These are phyloP conservation scores for Fukomys damarensis DNA, from an alignment of 2,113 vertebrate genomes.

Conservation along the genomic window DNA sequence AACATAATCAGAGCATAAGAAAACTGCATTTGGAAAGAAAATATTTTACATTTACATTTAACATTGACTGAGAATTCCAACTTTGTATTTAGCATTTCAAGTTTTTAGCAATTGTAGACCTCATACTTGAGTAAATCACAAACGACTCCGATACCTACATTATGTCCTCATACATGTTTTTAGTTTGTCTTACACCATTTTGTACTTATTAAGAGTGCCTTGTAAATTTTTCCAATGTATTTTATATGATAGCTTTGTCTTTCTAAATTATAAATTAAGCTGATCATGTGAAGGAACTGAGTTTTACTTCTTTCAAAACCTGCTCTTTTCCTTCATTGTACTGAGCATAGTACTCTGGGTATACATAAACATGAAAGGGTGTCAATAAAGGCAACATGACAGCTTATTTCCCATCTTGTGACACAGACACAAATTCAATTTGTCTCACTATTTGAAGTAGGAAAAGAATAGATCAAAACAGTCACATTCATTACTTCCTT, in stretches of 20 bases:
- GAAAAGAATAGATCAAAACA: slow-evolving; percentile 13
- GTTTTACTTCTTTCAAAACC: slow-evolving; percentile 40
- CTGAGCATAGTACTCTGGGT: neutral
- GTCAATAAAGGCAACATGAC: neutral
- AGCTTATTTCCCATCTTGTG: neutral
- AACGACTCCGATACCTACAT: neutral
- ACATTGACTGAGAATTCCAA: neutral
- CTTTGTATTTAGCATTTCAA: neutral
- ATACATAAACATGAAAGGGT: neutral
- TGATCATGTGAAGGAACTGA: neutral
- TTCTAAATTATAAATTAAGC: slow-evolving; percentile 51
- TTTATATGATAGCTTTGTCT: neutral
- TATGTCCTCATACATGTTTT: neutral
- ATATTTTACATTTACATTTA: slow-evolving; percentile 36
- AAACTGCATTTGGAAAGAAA: slow-evolving; percentile 39
- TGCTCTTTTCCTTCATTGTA: neutral
- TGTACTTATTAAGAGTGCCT: neutral
- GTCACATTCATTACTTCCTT: neutral
- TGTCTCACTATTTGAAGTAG: neutral
- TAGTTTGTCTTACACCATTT: slow-evolving; percentile 7
- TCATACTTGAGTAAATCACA: neutral
- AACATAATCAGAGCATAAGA: slow-evolving; percentile 3
- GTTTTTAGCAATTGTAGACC: neutral
- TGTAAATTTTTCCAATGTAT: slow-evolving; percentile 13
- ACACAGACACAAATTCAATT: neutral